Evolutionary conservation across 1,140 invertebrate genomes (phyloP), one percentile per base, ranked within the genome.

Genomic region (Penaeus vannamei): DNA sequence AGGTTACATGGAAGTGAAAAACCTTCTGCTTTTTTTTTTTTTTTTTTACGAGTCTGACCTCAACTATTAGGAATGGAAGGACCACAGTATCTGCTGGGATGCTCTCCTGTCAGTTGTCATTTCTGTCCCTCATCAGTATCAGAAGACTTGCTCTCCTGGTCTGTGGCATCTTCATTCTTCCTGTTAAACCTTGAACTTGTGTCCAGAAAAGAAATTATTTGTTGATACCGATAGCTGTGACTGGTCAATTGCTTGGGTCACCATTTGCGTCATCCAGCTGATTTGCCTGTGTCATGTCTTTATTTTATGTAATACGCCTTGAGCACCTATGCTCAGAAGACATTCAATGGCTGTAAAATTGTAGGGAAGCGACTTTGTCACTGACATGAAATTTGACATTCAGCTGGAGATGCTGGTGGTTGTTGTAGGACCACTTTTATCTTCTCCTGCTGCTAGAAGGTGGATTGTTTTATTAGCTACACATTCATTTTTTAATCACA

Each of bases 391-490:
- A 61, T n/a, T 26, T 46, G 62, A 81, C 36, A 87, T 64, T 82
- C 79, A 72, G 86, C 86, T 72, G 62, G 86, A 32, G 69, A 84
- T 87, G 29, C 86, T 72, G 22, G 81, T 66, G 82, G 64, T 84
- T 83, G 69, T 84, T 64, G 61, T 64, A 36, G 81, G 81, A 84
- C 79, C 64, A 79, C 87, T 79, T 61, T 85, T 85, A 46, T 85
- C 84, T 84, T 82, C 76, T 89, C 88, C 76, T 87, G 79, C 72
- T 85, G 84, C 83, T 90, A 90, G 53, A 84, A 84, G 88, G 88
- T 90, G 88, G 88, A 85, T 80, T 90, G 88, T 90, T 90, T 85
- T 60, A 82, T 80, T 86, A 81, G 88, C 88, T 82, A 90, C 84
- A 85, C 84, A 80, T 77, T 89, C 66, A 66, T 87, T 87, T 76